Evolutionary conservation across 1,140 invertebrate species (phyloP).

Genomic region (Ooceraea biroi): DNA sequence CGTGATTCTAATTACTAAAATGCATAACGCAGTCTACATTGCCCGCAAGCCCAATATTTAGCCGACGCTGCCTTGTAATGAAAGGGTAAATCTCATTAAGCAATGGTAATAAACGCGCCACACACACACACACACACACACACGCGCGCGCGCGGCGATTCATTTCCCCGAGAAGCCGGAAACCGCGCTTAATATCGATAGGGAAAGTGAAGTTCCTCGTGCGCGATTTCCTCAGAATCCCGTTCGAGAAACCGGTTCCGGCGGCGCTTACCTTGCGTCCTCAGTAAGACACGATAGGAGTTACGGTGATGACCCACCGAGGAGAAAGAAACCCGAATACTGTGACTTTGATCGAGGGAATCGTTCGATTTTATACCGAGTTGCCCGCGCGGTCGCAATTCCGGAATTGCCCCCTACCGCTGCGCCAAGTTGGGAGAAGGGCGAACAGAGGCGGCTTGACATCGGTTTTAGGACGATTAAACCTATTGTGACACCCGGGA

Average conservation of each 20-base stretch:
- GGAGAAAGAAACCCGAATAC: slow-evolving; percentile 67
- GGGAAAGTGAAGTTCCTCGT: slow-evolving; percentile 24
- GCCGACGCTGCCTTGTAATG: too few relatives aligned
- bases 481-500: slow-evolving; percentile 43
- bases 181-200: neutral
- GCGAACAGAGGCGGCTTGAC: neutral
- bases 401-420: slow-evolving; percentile 10
- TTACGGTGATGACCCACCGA: slow-evolving; percentile 59
- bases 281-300: slow-evolving; percentile 54
- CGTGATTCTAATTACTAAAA: too few relatives aligned
- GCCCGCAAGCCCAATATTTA: too few relatives aligned
- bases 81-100: too few relatives aligned
- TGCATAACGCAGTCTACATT: too few relatives aligned
- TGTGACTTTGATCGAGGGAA: slow-evolving; percentile 74
- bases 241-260: slow-evolving; percentile 24
- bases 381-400: slow-evolving; percentile 71
- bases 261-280: slow-evolving; percentile 70
- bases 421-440: too few relatives aligned
- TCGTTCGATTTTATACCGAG: slow-evolving; percentile 80
- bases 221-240: neutral
- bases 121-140: too few relatives aligned
- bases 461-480: slow-evolving; percentile 27
- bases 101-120: too few relatives aligned
- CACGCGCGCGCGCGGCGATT: too few relatives aligned
- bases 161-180: too few relatives aligned